A percentile compares a stretch with the other conserved stretches of the same genome.
Evolutionary conservation across 1,140 invertebrate genomes (phyloP).

Genomic region (Anagrus nilaparvatae): DNA sequence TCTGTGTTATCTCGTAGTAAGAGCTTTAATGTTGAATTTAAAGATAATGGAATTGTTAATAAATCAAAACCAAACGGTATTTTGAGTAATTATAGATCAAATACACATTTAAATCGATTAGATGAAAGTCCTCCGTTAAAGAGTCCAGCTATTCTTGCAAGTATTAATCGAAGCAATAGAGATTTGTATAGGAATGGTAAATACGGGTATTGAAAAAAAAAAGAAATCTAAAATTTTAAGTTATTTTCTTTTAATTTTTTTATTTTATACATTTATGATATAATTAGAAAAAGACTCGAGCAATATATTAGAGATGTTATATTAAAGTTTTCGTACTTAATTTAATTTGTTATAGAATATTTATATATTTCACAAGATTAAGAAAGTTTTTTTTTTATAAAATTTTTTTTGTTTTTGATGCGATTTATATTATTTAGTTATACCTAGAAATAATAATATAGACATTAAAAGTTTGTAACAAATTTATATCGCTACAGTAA

Average conservation of each 20-base stretch:
- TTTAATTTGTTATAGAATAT: no score
- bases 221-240: no score
- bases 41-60: constrained; percentile 20
- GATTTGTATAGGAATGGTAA: constrained; percentile 50
- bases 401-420: no score
- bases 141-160: constrained; percentile 72
- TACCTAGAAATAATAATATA: no score
- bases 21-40: constrained; percentile 72
- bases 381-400: no score
- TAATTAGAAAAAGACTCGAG: constrained; percentile 12
- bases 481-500: no score
- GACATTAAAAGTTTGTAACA: no score
- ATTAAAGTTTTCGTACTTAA: no score
- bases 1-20: constrained; percentile 65
- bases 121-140: constrained; percentile 64
- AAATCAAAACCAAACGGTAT: no score
- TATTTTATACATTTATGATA: constrained; percentile 7
- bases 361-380: no score
- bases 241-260: constrained; percentile 5
- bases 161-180: constrained; percentile 68
- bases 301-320: no score
- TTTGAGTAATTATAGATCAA: constrained; percentile 64
- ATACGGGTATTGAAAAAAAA: constrained; percentile 21
- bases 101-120: constrained; percentile 58
- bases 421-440: no score